Base-by-base conservation (phyloP, 2,113 vertebrate species). In the Psettodes erumei region DNA sequence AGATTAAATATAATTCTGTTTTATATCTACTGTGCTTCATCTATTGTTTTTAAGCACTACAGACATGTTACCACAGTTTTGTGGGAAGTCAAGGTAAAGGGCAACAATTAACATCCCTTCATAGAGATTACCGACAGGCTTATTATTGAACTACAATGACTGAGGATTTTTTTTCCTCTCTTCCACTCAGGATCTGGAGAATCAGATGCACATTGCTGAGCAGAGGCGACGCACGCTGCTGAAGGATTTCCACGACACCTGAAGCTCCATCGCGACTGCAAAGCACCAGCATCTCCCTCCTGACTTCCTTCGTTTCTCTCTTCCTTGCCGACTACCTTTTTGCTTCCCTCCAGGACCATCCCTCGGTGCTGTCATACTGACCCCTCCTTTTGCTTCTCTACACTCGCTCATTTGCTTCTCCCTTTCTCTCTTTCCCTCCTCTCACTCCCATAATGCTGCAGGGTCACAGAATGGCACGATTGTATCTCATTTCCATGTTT, bases 181-280 rank as follows among this genome's bases (percentile, higher is more conserved):
- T 23, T 83, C 86, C 56, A 69, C 5, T 9, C 90, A 99, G 98
- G 98, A 99, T 89, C 94, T 99, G 92, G 98, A 99, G 91, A 99
- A 99, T 89, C 98, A 99, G 95, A 99, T 99, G 98, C 98, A 99
- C 93, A 98, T 99, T 91, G 98, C 98, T 58, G 98, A 99, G 93
- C 97, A 99, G 94, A 96, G 96, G 91, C 95, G 98, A 87, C 96
- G 96, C 82, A 99, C 98, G 75, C 95, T 99, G 95, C 96, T 99
- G 89, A 99, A 99, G 92, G 98, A 99, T 89, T 99, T 99, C 93
- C 98, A 99, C 1, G 97, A 99, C 88, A 99, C 98, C 95, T 99
- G 96, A 96, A 87, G 72, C 81, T 75, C 77, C 71, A 66, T 79
- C 37, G 23, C 37, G 18, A 76, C 82, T 82, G 79, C 89, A 40